Evolutionary conservation across 2,113 vertebrate genomes (phyloP), one percentile per base, ranked within the genome.

Genomic region (Leucopternis melanops): DNA sequence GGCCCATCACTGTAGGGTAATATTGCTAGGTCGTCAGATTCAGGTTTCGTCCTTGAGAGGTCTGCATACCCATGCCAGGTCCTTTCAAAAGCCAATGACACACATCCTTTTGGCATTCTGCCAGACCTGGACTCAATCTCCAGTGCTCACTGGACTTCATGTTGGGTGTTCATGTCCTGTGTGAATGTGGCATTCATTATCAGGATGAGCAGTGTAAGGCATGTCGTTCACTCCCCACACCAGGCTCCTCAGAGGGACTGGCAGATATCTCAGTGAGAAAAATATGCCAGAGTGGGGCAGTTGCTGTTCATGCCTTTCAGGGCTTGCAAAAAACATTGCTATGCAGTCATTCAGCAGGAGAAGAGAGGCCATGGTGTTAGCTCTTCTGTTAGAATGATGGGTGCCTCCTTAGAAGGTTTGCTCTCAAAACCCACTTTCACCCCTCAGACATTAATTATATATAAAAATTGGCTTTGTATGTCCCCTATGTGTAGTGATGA

Each of bases 401-500:
- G 15, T 82, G 16, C 9, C 8, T 50, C 13, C 66, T 80, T 52
- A 81, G 49, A 89, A 70, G 8, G 26, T 32, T 36, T 83, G 38
- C 5, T 84, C 49, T 72, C 22, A 81, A 87, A 89, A 73, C 5
- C 1, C 5, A 9, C 19, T 83, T 86, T 89, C 22, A 50, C 8
- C 10, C 2, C 27, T 44, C 16, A 55, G 44, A 63, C 1, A 0
- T 25, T 31, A 34, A 71, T 70, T 65, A 36, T 16, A 67, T 26
- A 32, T 44, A 34, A 52, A 74, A 85, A 49, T 3, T 40, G 40
- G 18, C 17, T 34, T 13, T 66, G 0, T 62, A 31, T 62, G 36
- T 58, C 20, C 8, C 5, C 1, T 57, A 15, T 0, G 0, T 9
- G 19, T 50, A 59, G 12, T 73, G 14, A 29, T 57, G 9, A 21